Base-by-base conservation (phyloP, 2,113 vertebrate species). In the Abramis brama region DNA sequence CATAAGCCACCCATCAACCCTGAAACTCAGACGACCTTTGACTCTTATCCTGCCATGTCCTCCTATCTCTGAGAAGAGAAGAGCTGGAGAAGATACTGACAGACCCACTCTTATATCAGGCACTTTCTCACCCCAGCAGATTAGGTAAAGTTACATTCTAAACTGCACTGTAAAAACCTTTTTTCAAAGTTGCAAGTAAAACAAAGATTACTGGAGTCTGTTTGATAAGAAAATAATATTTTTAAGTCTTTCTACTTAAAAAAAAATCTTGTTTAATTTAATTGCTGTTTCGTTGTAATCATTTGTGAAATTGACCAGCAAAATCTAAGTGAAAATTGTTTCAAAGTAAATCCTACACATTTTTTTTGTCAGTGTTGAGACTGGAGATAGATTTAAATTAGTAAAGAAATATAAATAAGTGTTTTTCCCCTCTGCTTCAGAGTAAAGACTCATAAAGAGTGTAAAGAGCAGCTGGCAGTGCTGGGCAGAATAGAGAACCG, bases 1-100 rank as follows among this genome's bases (percentile, higher is more conserved):
- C 84, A 62, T 96, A 39, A 92, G 92, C 25, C 96, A 97, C 39
- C 96, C 95, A 25, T 95, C 93, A 85, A 93, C 91, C 0, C 95
- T 94, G 25, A 83, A 89, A 57, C 95, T 96, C 82, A 95, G 94
- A 57, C 93, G 90, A 68, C 89, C 96, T 25, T 81, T 96, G 80
- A 94, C 90, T 2, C 3, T 97, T 64, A 93, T 93, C 23, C 89
- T 97, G 1, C 96, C 97, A 25, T 97, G 95, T 83, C 94, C 95
- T 79, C 94, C 94, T 52, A 95, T 95, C 39, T 86, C 91, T n/a
- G 95, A 94, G 12, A 96, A 93, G 84, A 95, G 91, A 85, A 95
- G 68, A 6, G 66, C 87, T 50, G 89, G 25, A 17, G 89, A 91
- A 15, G 91, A 94, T 11, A 75, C 83, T n/a, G 23, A 57, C 13